phyloP scores from a whole-genome alignment of 2,888 invertebrate species.

The Phengaris alcon region DNA sequence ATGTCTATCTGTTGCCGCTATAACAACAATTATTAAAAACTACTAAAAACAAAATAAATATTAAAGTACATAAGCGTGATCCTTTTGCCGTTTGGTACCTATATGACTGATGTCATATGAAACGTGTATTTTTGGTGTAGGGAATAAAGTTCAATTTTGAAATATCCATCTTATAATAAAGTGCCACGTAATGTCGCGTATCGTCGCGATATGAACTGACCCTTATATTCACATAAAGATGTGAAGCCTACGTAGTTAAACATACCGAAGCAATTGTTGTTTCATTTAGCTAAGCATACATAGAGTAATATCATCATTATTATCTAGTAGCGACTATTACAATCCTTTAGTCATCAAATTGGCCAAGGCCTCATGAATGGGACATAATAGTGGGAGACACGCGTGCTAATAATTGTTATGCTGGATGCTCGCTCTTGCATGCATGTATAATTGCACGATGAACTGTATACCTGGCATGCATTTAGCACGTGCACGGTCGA shows the following conservation, averaged over 20 bases:
- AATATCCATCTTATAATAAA: too few species aligned
- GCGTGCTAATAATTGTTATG: constrained; percentile 13
- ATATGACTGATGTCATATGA: too few species aligned
- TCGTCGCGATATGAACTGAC: too few species aligned
- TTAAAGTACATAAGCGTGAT: too few species aligned
- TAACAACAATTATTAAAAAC: too few species aligned
- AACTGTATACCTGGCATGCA: not conserved
- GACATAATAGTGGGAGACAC: not conserved
- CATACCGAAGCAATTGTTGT: not conserved
- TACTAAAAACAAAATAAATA: too few species aligned
- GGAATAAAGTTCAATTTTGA: too few species aligned
- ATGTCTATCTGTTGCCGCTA: too few species aligned
- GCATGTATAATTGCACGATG: not conserved
- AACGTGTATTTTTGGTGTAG: too few species aligned
- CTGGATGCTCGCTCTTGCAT: not conserved
- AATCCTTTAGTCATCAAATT: constrained; percentile 16
- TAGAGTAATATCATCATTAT: not conserved
- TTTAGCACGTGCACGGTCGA: too few species aligned
- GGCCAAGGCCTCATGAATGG: constrained; percentile 8
- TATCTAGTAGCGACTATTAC: not conserved
- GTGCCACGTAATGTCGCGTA: too few species aligned
- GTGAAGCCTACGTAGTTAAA: not conserved
- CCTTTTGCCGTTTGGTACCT: too few species aligned
- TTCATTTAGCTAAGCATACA: not conserved
- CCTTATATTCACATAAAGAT: not conserved